Evolutionary conservation across 1,140 invertebrate genomes (phyloP).

Genomic region (Patella vulgata): DNA sequence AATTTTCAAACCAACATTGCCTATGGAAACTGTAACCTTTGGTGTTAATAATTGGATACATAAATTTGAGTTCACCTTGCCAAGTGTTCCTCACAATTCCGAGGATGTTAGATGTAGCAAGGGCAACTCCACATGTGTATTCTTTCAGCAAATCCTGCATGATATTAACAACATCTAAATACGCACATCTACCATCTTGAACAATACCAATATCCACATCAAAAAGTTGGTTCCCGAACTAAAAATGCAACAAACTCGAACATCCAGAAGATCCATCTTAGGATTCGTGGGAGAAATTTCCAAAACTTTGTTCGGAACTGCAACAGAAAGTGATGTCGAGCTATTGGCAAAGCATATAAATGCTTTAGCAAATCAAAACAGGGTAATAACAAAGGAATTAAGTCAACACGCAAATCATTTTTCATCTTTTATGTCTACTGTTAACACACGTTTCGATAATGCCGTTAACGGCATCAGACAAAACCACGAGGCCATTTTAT

Average conservation of each 20-base stretch:
- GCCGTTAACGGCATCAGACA: background rate
- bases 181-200: background rate
- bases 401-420: slow-evolving; percentile 5
- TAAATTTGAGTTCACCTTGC: slow-evolving; percentile 10
- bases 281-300: slow-evolving; percentile 18
- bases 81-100: background rate
- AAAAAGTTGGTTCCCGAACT: too few species aligned
- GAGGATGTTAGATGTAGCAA: background rate
- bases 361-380: slow-evolving; percentile 2
- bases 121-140: slow-evolving; percentile 5
- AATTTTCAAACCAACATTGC: too few species aligned
- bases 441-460: slow-evolving; percentile 13
- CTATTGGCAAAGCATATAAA: slow-evolving; percentile 7
- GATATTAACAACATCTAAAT: background rate
- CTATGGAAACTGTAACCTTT: background rate
- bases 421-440: slow-evolving; percentile 5
- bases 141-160: slow-evolving; percentile 11
- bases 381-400: slow-evolving; percentile 12
- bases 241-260: too few species aligned
- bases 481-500: slow-evolving; percentile 1
- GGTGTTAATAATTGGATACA: slow-evolving; percentile 16
- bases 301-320: slow-evolving; percentile 18
- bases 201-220: slow-evolving; percentile 1
- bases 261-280: slow-evolving; percentile 14
- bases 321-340: slow-evolving; percentile 10